Base-by-base conservation (phyloP, 1,140 invertebrate genomes). In the Hirudo medicinalis region DNA sequence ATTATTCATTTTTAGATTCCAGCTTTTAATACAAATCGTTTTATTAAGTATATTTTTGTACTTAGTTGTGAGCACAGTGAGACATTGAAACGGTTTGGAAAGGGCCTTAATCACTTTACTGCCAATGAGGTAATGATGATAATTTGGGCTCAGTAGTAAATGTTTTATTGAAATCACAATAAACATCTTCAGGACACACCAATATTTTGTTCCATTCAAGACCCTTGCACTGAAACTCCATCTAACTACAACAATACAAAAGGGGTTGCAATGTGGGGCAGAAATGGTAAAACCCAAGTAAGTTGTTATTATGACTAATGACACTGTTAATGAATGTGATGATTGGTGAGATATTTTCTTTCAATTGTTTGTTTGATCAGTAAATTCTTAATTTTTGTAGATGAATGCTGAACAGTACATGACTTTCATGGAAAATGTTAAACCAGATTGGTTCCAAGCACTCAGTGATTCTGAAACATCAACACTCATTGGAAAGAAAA, bases 381-480 rank as follows among this genome's bases (percentile, higher is more conserved):
- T 32, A 40, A 20, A 40, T n/a, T 17, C 36, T 63, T 19, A n/a
- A 19, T 69, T 69, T 69, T 36, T 69, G 15, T 36, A 70, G 22
- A n/a, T 71, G 53, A 70, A 55, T 69, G 22, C 57, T 19, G 29
- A 25, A 69, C 53, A n/a, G 63, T 40, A 32, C 11, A 88, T 91
- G 86, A 84, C 89, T 76, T 77, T 89, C 55, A 86, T 91, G 57
- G 87, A 91, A 82, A 79, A 84, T 73, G 88, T 89, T 78, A 49
- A 87, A 81, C 90, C 90, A 67, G 88, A 91, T 81, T 86, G 89
- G 76, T 91, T 89, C 82, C 85, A 89, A 77, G 86, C 87, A 25
- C 81, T 93, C 71, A 87, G 87, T 79, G 90, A 93, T 85, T 86
- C 88, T n/a, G 89, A 91, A 76, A 91, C 88, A 40, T 86, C 88